Base-by-base conservation (phyloP, 1,140 invertebrate species). In the Chrysomallon squamiferum region DNA sequence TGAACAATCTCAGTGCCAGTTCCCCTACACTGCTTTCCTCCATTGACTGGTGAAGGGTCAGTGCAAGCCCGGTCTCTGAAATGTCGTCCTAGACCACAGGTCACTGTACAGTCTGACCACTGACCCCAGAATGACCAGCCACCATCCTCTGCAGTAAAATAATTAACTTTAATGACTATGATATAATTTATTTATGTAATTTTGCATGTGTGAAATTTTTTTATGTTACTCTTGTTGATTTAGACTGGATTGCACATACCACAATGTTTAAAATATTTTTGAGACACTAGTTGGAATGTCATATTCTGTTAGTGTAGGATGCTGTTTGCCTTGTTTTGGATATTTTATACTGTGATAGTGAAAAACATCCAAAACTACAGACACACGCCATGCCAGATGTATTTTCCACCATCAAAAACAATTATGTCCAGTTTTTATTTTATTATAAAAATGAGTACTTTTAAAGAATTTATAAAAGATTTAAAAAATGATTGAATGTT, bases 51-150 rank as follows among this genome's bases (percentile, higher is more conserved):
- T 13, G n/a, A 35, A 3, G 66, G 75, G 57, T 43, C 32, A 30
- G 47, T 35, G 49, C 76, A 77, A 11, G 35, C 57, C 20, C 76
- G 58, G 9, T 22, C n/a, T 18, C 76, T 22, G 15, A 57, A 62
- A 32, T 68, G 60, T 11, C 54, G 54, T 3, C 77, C 78, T 15
- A 61, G 50, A n/a, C 79, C 79, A 64, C 79, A 81, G 2, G 72
- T 61, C 4, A 66, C 68, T 18, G 74, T 76, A 54, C 79, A 81
- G 11, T 11, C 41, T 32, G 71, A 62, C 75, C 77, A 81, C 6
- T 49, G 11, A 22, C 52, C 29, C 78, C 78, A 80, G 0, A 29
- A 50, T 29, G 57, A 58, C 70, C 71, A 79, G 18, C 35, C 54
- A 9, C 74, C 72, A 41, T 74, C 62, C 43, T 76, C 68, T 75